Percentiles rank a stretch among this genome's conserved stretches.
phyloP scores from a whole-genome alignment of 2,113 vertebrate genomes.

The Tringa solitaria region DNA sequence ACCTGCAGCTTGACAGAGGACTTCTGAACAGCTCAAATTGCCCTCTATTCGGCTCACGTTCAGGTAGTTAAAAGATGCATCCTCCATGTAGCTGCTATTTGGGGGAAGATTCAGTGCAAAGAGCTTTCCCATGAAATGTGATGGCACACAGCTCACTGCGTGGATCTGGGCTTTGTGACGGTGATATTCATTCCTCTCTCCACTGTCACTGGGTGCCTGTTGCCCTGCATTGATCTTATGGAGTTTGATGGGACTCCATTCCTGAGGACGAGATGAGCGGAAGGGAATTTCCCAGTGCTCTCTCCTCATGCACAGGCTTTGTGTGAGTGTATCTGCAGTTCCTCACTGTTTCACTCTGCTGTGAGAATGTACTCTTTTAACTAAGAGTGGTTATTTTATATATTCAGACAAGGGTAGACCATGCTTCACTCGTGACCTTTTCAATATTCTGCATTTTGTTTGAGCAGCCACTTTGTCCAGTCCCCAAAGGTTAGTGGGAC shows the following conservation, averaged over 20 bases:
- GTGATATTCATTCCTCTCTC: neutral
- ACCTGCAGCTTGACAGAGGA: neutral
- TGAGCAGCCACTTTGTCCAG: neutral
- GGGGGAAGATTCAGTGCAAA: neutral
- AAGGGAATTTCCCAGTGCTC: fast-evolving
- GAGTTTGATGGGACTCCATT: neutral
- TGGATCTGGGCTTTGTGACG: too few species aligned
- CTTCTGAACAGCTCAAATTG: neutral
- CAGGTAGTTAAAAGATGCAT: neutral
- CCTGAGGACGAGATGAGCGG: neutral
- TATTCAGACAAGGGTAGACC: neutral
- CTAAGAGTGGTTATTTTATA: neutral
- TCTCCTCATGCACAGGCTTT: fast-evolving
- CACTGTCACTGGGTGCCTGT: fast-evolving
- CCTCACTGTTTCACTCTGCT: neutral
- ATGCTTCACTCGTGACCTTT: neutral
- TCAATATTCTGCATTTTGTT: neutral
- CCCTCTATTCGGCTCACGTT: neutral
- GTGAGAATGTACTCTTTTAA: neutral
- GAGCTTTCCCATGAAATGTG: neutral
- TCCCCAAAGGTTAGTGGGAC: neutral
- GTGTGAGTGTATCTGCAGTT: fast-evolving
- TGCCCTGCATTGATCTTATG: fast-evolving
- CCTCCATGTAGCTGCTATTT: fast-evolving
- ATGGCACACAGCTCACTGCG: fast-evolving